Evolutionary conservation across 2,888 invertebrate species (phyloP), one percentile per base, ranked within the genome.

Genomic region (Zhengitettix transpicula): DNA sequence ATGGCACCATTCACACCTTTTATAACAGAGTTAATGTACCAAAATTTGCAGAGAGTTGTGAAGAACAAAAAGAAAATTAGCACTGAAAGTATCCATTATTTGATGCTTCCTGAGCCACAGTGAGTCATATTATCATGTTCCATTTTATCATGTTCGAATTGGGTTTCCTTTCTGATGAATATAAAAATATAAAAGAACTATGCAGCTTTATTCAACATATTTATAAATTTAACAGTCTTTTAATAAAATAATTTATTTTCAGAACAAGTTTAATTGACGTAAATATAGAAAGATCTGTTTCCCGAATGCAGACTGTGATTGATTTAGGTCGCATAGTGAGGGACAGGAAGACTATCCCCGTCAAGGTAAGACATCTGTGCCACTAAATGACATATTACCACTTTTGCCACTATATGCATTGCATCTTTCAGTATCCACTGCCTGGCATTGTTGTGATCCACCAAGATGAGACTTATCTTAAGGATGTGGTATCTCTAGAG

Each of bases 1-100:
- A 97, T 99, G 90, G 91, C 98, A 1, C 96, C 99, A 0, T 98
- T 98, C 72, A 94, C 96, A 0, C 99, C 99, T 0, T 99, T 92
- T 74, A 78, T 99, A 58, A 88, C 94, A 0, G 99, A 99, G 73
- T 82, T 87, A 62, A 94, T 99, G 84, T 99, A 92, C 74, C 91
- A 93, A 72, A 87, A 89, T 60, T 73, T 99, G 64, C 81, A 84
- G 51, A 78, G 83, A 66, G 73, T 87, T 28, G 28, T 28, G 7
- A 28, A 28, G 28, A 28, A 7, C 28, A 28, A 28, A 5, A 28
- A 28, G 28, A 28, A 28, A 28, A 7, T 28, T 28, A 28, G 28
- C 28, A 28, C 77, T 41, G 86, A 83, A 55, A 95, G 95, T 69
- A 86, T 99, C 0, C 99, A 99, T 71, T 98, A 87, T 70, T 81